Evolutionary conservation across 2,888 invertebrate genomes (phyloP), one percentile per base, ranked within the genome.

Genomic region (Drosophila pseudotalamancana): DNA sequence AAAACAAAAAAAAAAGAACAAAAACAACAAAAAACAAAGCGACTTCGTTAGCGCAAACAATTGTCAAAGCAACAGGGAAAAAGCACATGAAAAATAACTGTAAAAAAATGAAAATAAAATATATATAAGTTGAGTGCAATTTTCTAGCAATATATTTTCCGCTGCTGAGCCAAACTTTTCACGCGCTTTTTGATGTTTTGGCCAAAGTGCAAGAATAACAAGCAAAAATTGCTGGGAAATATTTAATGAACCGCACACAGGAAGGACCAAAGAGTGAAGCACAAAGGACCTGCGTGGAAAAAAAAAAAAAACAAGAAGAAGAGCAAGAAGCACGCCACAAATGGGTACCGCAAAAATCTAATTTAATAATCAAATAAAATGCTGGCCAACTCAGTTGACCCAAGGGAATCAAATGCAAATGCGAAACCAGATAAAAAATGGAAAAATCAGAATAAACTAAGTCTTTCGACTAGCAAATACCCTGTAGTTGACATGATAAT

Each of bases 281-380:
- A 42, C 21, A 43, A 1, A 8, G 29, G 8, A 29, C 29, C 34
- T 18, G n/a, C n/a, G n/a, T n/a, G n/a, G n/a, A n/a, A 23, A 61
- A 45, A 19, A 6, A 8, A 25, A 40, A 8, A 11, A 4, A 3
- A 25, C 25, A 25, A 4, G 42, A 64, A 35, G 11, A 21, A 39
- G 19, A 19, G 12, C 18, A 21, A 39, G 19, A 19, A 9, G 12
- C 12, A 18, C 35, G 19, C 16, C 18, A 23, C 23, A 32, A 60
- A 42, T 16, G 9, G 9, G 11, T 48, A 50, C 34, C 51, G 40
- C 67, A 56, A 61, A 79, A 87, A 87, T 61, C 57, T 80, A 87
- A 87, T 80, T 80, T 87, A 51, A 85, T 81, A 81, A 87, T 77
- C 80, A 87, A 87, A 81, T 81, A 77, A 81, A 77, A 66, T 66